Conservation (phyloP, 2,888 invertebrate species). For the Agonopterix subpropinquella region DNA sequence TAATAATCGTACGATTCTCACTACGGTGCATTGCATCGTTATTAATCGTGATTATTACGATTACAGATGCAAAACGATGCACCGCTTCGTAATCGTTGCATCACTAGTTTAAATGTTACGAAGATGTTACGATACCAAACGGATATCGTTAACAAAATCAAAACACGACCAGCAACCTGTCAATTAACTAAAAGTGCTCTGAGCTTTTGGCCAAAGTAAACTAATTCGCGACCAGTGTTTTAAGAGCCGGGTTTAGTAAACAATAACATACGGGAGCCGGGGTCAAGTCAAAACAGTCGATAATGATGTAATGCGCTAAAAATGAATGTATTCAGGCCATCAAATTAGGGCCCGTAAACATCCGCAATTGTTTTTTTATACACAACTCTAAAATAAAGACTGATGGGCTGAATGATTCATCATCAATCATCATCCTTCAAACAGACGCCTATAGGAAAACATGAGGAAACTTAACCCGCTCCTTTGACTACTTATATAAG, state of each 20-base stretch:
- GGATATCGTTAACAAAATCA: neutral
- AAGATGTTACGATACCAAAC: neutral
- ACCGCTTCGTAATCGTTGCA: too few relatives aligned
- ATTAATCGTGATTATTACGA: too few relatives aligned
- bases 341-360: neutral
- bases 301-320: slow-evolving; percentile 30
- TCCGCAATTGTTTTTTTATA: neutral
- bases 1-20: too few relatives aligned
- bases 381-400: neutral
- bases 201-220: neutral
- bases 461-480: too few relatives aligned
- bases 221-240: slow-evolving; percentile 1
- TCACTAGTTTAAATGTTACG: neutral
- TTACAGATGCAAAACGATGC: too few relatives aligned
- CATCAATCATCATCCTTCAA: too few relatives aligned
- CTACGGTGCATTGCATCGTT: too few relatives aligned
- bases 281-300: slow-evolving; percentile 27
- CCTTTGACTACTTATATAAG: too few relatives aligned
- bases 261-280: slow-evolving; percentile 5
- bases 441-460: too few relatives aligned
- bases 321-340: slow-evolving; percentile 33
- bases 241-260: slow-evolving; percentile 3
- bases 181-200: slow-evolving; percentile 2
- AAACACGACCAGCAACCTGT: neutral
- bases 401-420: too few relatives aligned